These are phyloP conservation scores for Acrobeloides nanus DNA, from an alignment of 2,888 invertebrate species.

Conservation along the genomic window DNA sequence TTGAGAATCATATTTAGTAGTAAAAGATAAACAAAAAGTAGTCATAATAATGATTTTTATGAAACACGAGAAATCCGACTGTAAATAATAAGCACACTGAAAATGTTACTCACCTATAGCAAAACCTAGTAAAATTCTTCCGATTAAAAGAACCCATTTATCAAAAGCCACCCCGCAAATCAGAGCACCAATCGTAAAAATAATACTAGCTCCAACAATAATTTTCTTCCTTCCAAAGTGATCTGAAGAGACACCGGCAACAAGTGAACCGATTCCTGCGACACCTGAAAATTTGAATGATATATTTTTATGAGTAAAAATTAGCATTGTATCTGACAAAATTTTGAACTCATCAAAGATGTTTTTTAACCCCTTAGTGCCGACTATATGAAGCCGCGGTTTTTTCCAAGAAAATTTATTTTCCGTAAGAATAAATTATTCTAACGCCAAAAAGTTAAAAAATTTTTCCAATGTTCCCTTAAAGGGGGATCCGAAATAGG, in stretches of 20 bases:
- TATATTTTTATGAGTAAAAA: too few relatives aligned
- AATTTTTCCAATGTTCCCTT: too few relatives aligned
- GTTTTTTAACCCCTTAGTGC: too few relatives aligned
- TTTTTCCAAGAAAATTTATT: too few relatives aligned
- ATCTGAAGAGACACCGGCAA: slow-evolving; percentile 57
- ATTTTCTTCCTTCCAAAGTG: slow-evolving; percentile 58
- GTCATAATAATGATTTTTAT: neutral
- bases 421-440: too few relatives aligned
- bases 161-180: slow-evolving; percentile 48
- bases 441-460: too few relatives aligned
- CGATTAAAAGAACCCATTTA: slow-evolving; percentile 21
- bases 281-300: slow-evolving; percentile 16
- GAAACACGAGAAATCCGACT: too few relatives aligned
- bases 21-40: neutral
- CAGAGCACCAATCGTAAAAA: slow-evolving; percentile 59
- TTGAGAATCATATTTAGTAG: neutral
- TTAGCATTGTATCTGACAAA: too few relatives aligned
- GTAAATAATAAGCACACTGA: too few relatives aligned
- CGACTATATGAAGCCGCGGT: too few relatives aligned
- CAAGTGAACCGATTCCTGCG: slow-evolving; percentile 23
- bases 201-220: slow-evolving; percentile 57
- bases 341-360: too few relatives aligned
- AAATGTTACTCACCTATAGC: slow-evolving; percentile 33
- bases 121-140: slow-evolving; percentile 24
- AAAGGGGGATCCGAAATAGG: too few relatives aligned